Evolutionary conservation across 2,113 vertebrate genomes (phyloP), one percentile per base, ranked within the genome.

Genomic region (Gadus chalcogrammus): DNA sequence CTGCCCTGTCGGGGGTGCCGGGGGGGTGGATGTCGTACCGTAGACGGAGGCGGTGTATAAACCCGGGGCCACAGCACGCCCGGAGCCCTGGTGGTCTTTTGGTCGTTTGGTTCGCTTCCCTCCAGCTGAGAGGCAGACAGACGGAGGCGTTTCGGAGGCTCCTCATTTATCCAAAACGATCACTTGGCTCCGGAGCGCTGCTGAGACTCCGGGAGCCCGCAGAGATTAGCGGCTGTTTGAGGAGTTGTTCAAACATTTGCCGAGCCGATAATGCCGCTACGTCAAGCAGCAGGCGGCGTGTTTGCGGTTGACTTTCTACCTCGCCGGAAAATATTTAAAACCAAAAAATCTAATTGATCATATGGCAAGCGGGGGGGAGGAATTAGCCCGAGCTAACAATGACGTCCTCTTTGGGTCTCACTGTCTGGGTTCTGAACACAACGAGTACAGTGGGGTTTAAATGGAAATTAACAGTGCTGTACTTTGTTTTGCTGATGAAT

Each of bases 181-280:
- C 95, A 94, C 94, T 95, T 95, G 94, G 94, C 93, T 95, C 93
- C 93, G 90, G 90, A 92, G 90, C 92, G 91, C 92, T 92, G 90
- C 93, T 81, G 93, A 96, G 94, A 35, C 92, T 93, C 89, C 79
- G 82, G 91, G 92, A 94, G 92, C 93, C 95, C 93, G 90, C 79
- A 90, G 95, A 95, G 95, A 96, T 90, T 92, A 87, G 79, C 89
- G 92, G 92, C 94, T 95, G 94, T 94, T 95, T 95, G 94, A 95
- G 88, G 93, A 94, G 94, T 94, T 95, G 95, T 94, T 95, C 94
- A 95, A 96, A 96, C 94, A 96, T 93, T 95, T 95, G 91, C 93
- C 93, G 95, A 96, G 95, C 94, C 94, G 95, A 94, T 97, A 98
- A 95, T 93, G 94, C 93, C 94, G 91, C 93, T 95, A 96, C 95